Base-by-base conservation (phyloP, 2,888 invertebrate genomes). In the Drosophila limbata region DNA sequence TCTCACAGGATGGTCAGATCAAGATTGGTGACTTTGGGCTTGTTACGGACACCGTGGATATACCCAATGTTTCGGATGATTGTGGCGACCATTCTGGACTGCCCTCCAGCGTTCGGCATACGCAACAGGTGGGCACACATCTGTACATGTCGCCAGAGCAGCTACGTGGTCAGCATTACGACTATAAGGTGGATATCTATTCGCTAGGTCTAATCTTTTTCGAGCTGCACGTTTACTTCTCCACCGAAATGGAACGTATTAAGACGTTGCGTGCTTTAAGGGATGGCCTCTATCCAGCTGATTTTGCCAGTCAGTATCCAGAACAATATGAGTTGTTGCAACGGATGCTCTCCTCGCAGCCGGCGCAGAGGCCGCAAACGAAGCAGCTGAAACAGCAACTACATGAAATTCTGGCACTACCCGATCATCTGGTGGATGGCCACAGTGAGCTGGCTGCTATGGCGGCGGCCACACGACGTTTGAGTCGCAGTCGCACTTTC, bases 121-220 rank as follows among this genome's bases (percentile, higher is more conserved):
- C 95, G 0, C 94, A 94, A 89, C 93, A 94, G 92, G 95, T 95
- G 68, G 95, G 99, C 25, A 99, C 99, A 0, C 96, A 96, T 75
- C 94, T 99, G 2, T 99, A 99, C 93, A 99, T 99, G 99, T 98
- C 98, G 40, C 99, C 99, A 1, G 99, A 99, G 91, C 99, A 99
- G 93, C 93, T 95, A 31, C 93, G 94, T 11, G 95, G 96, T 0
- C 94, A 94, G 39, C 94, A 95, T 1, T 98, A 98, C 91, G 96
- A 96, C 90, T 96, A 96, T 92, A 98, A 98, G 93, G 98, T 98
- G 60, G 99, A 99, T 92, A 98, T 99, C 68, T 99, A 96, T 93
- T 97, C 98, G 0, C 93, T 99, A 75, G 99, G 98, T 0, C 94
- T 99, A 66, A 98, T 99, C 71, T 95, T 98, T 78, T 97, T 98